Evolutionary conservation across 2,113 vertebrate genomes (phyloP).

Genomic region (Syngnathus floridae): DNA sequence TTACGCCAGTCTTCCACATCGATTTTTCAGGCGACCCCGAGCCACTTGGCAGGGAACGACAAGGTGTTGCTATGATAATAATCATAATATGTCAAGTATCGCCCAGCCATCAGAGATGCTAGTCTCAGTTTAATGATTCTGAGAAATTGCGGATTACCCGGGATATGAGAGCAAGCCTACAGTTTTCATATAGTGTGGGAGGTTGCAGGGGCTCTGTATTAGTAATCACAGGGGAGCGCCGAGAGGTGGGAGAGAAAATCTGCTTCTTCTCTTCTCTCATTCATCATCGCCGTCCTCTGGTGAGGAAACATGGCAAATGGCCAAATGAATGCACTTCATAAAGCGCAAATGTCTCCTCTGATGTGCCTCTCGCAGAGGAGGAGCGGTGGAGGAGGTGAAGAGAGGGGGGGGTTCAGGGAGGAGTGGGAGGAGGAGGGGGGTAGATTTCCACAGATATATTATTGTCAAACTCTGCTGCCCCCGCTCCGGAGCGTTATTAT

Average conservation of each 20-base stretch:
- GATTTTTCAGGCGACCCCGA: constrained; percentile 54
- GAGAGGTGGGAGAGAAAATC: constrained; percentile 73
- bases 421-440: constrained; percentile 2
- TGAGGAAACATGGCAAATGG: constrained; percentile 72
- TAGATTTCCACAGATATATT: constrained; percentile 71
- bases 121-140: constrained; percentile 74
- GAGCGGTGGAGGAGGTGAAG: constrained; percentile 40
- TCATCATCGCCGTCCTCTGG: constrained; percentile 72
- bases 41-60: constrained; percentile 62
- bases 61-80: constrained; percentile 68
- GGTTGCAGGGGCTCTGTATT: constrained; percentile 71
- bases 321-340: constrained; percentile 74
- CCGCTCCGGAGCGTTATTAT: constrained; percentile 68
- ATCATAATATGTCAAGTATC: constrained; percentile 72
- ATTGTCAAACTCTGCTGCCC: constrained; percentile 70
- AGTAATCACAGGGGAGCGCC: constrained; percentile 72
- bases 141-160: constrained; percentile 73
- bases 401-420: background rate
- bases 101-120: constrained; percentile 67
- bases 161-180: constrained; percentile 73
- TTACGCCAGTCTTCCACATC: constrained; percentile 64
- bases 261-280: constrained; percentile 72
- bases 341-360: constrained; percentile 73
- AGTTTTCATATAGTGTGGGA: constrained; percentile 74
- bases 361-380: constrained; percentile 68